Base-by-base conservation (phyloP, 2,797 vertebrate genomes). In the Hippopotamyrus pictus region DNA sequence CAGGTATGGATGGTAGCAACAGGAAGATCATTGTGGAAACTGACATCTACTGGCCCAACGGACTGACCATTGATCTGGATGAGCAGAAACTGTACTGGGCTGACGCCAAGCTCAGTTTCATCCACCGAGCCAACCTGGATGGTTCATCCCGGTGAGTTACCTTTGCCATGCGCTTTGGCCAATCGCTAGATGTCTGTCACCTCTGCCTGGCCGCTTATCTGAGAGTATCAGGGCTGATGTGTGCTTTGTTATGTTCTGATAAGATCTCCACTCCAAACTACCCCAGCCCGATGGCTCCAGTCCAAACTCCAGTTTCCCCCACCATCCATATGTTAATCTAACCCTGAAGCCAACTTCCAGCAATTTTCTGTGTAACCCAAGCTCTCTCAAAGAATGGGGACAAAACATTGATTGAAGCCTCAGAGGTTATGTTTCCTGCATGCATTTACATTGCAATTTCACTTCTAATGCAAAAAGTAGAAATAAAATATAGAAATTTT, bases 21-120 rank as follows among this genome's bases (percentile, higher is more conserved):
- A 99, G 1, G 98, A 98, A 97, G 90, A 96, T 99, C 89, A 98
- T 99, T 0, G 97, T 99, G 0, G 95, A 97, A 41, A 95, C 94
- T 0, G 95, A 98, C 90, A 99, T 99, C 83, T 98, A 98, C 3
- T 99, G 98, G 98, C 98, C 98, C 86, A 99, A 99, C 0, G 98
- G 98, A 51, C 93, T 99, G 91, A 98, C 98, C 6, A 91, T 99
- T 59, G 98, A 99, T 90, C 93, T 97, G n/a, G 91, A 94, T 2
- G 96, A 97, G 22, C 96, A 96, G 41, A 98, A 98, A 89, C 96
- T 99, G 0, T 99, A 99, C 94, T 99, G 98, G 98, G 98, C 98
- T 25, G 98, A 99, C 1, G 98, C 98, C 76, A 99, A 99, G 93
- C 92, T 99, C 91, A 99, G 97, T 94, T 99, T 99, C 94, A 99